Evolutionary conservation across 2,113 vertebrate species (phyloP).

Genomic region (Pterocles orientalis): DNA sequence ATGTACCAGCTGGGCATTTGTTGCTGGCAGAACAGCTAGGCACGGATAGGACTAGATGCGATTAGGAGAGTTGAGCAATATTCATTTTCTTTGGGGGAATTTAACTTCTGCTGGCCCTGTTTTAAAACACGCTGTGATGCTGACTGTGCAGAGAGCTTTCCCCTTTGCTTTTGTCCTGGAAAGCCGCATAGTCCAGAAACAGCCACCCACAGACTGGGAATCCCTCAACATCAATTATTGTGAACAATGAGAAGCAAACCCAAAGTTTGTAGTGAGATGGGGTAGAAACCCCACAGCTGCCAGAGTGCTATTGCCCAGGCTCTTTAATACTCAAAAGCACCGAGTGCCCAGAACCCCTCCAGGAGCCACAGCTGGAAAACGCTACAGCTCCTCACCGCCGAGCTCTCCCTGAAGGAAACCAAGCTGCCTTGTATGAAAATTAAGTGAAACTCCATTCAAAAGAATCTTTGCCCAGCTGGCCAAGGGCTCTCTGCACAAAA

Average conservation of each 20-base stretch:
- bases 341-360: neutral
- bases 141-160: neutral
- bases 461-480: neutral
- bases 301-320: neutral
- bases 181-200: neutral
- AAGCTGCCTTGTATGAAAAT: neutral
- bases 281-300: neutral
- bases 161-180: neutral
- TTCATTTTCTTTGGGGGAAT: neutral
- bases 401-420: neutral
- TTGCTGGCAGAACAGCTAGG: neutral
- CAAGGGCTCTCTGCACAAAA: neutral
- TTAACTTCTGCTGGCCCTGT: neutral
- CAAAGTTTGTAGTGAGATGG: neutral
- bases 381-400: neutral
- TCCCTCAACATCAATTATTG: neutral
- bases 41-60: neutral
- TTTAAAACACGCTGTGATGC: neutral
- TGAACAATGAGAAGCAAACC: neutral
- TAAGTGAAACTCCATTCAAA: neutral
- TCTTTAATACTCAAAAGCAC: neutral
- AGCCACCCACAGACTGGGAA: neutral
- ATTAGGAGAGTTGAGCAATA: neutral
- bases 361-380: neutral
- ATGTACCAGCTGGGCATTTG: neutral